Base-by-base conservation (phyloP, 2,797 vertebrate genomes). In the Paratrypauchen microcephalus region DNA sequence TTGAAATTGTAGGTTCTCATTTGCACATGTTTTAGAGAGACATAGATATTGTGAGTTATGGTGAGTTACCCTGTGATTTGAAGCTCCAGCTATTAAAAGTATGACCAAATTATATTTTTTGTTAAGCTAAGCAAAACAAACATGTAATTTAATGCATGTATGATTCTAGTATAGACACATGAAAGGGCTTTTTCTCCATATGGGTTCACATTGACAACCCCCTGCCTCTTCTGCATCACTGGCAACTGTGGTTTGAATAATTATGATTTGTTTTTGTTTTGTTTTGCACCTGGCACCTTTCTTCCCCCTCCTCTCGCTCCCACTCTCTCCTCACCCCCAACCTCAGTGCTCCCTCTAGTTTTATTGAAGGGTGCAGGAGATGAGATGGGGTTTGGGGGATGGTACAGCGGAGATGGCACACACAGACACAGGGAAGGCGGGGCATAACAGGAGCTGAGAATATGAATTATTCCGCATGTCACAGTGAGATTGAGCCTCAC, bases 61-160 rank as follows among this genome's bases (percentile, higher is more conserved):
- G 41, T 45, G 41, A 45, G 19, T 18, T 50, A 19, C 6, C 18
- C 3, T 47, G 2, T 19, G 16, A 50, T 50, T 50, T 18, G 18
- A 2, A 50, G 4, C 48, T 18, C 48, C 6, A 50, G 7, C 15
- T 15, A 3, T 36, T 62, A 66, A 23, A 6, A 52, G 6, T 41
- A 41, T 13, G 39, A 69, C 50, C 0, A 7, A 77, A 64, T 9
- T 67, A 60, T 64, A 32, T 24, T 30, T 41, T 78, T 80, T 78
- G 79, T 67, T 70, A 66, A 78, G 77, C 78, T 86, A 85, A 86
- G 89, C 82, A 85, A 78, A 86, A 85, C 78, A 84, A 36, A 57
- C 74, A 39, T 86, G 82, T 82, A 68, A 91, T 91, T 86, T 84
- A 85, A 78, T 79, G 87, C 84, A 79, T 70, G 86, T 73, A 30